Evolutionary conservation across 2,113 vertebrate genomes (phyloP), one percentile per base, ranked within the genome.

Genomic region (Dendrocopos noguchii): DNA sequence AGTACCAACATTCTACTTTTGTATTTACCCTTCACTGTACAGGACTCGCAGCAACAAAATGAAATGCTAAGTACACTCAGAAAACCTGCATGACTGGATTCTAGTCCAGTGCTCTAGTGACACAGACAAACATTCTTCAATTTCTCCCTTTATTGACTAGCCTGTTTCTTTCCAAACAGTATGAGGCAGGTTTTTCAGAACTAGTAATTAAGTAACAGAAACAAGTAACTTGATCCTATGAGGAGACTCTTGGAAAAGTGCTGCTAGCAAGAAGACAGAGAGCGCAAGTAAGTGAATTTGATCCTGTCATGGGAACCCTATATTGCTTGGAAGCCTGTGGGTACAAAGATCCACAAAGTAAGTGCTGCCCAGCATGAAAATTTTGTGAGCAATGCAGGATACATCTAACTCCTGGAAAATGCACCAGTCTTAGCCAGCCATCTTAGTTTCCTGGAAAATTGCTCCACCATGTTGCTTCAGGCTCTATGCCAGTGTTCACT

Each of bases 21-120:
- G 31, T 44, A 52, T 91, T 93, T 71, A 73, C 29, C 24, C 70
- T 83, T 86, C 55, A 59, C 52, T 25, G 17, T 72, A 47, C 46
- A 52, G 68, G 42, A 76, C 73, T 39, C 39, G 59, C 18, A 90
- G 68, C 79, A 90, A 44, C 59, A 88, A 95, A 95, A 61, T 1
- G 4, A 63, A 92, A 91, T 0, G 3, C 25, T 81, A 88, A 86
- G 60, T 60, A 86, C 27, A 47, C 67, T 83, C 85, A 91, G 71
- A 90, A 94, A 93, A 94, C 74, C 70, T 82, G 73, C 44, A 81
- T 8, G 50, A 87, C 74, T 84, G 66, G 88, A 87, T 94, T 93
- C 80, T 66, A 25, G 22, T 52, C 50, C 63, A 52, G 33, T 79
- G 63, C 57, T 91, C 50, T 85, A 16, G 28, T 76, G 64, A 85